These are phyloP conservation scores for Polypterus bichir DNA, from an alignment of 2,113 vertebrate genomes.

Conservation along the genomic window DNA sequence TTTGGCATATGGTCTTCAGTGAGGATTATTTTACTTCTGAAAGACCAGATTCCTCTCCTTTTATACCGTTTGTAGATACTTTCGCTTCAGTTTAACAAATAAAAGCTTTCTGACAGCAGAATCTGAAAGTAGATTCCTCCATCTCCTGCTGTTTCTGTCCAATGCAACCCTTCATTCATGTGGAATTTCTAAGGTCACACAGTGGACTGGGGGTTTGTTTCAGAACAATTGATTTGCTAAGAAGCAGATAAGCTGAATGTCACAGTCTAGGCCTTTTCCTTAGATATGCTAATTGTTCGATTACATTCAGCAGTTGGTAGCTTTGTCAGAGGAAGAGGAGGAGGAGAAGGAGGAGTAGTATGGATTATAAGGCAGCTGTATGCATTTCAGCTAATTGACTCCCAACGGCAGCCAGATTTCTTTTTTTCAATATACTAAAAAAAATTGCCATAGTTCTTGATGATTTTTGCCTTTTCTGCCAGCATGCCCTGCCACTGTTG, in stretches of 20 bases:
- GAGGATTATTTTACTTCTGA: slow-evolving; percentile 20
- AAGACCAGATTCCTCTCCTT: slow-evolving; percentile 10
- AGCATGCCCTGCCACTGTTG: background rate
- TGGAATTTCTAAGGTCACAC: slow-evolving; percentile 29
- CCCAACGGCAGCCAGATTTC: slow-evolving; percentile 26
- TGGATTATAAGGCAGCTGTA: slow-evolving; percentile 43
- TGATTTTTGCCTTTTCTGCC: background rate
- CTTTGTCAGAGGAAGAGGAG: slow-evolving; percentile 32
- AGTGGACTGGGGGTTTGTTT: slow-evolving; percentile 31
- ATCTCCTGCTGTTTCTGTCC: slow-evolving; percentile 6
- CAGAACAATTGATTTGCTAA: slow-evolving; percentile 31
- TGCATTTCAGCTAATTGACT: slow-evolving; percentile 39
- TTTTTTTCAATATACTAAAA: slow-evolving; percentile 8
- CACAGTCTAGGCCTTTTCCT: slow-evolving; percentile 40
- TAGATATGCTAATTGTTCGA: slow-evolving; percentile 51
- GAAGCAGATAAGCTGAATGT: slow-evolving; percentile 43
- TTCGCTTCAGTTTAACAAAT: slow-evolving; percentile 13
- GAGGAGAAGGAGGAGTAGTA: slow-evolving; percentile 21
- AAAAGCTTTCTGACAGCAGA: slow-evolving; percentile 17
- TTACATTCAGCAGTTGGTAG: slow-evolving; percentile 40
- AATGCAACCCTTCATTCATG: slow-evolving; percentile 23
- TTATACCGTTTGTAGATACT: slow-evolving; percentile 1
- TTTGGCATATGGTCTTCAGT: slow-evolving; percentile 23
- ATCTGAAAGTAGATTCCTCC: slow-evolving; percentile 16
- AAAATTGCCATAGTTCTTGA: background rate